Evolutionary conservation across 2,797 vertebrate species (phyloP).

Genomic region (Sebastes minor): DNA sequence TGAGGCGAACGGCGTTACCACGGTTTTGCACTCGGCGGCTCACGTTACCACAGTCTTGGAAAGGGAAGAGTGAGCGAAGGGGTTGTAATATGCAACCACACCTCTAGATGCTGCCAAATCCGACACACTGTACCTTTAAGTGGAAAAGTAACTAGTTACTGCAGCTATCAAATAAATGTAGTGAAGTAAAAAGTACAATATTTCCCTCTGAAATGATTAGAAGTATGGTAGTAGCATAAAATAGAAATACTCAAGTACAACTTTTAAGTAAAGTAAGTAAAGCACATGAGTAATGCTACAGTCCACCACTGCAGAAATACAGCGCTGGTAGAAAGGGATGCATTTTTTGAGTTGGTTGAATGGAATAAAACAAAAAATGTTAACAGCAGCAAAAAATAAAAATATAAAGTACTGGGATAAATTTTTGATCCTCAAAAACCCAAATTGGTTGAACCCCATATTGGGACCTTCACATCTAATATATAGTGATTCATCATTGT

Average conservation of each 20-base stretch:
- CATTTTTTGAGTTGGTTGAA: neutral
- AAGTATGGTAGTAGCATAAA: neutral
- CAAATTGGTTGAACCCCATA: neutral
- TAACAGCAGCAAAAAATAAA: no score
- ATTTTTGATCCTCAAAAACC: neutral
- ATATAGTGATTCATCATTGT: neutral
- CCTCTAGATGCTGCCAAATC: no score
- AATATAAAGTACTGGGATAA: neutral
- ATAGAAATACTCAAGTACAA: neutral
- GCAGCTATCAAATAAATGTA: neutral
- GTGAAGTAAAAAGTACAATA: neutral
- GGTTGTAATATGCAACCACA: no score
- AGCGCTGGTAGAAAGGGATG: neutral
- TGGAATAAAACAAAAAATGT: neutral
- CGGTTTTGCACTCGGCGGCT: no score
- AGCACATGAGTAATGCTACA: neutral
- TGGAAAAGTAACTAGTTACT: neutral
- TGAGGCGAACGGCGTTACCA: no score
- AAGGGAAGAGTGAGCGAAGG: rapidly evolving
- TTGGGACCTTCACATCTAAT: neutral
- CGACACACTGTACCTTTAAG: no score
- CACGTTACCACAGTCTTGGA: no score
- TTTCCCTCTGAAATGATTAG: neutral
- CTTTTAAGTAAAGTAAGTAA: neutral
- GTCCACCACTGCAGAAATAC: neutral